Base-by-base conservation (phyloP, 2,797 vertebrate species). In the Valencia hispanica region DNA sequence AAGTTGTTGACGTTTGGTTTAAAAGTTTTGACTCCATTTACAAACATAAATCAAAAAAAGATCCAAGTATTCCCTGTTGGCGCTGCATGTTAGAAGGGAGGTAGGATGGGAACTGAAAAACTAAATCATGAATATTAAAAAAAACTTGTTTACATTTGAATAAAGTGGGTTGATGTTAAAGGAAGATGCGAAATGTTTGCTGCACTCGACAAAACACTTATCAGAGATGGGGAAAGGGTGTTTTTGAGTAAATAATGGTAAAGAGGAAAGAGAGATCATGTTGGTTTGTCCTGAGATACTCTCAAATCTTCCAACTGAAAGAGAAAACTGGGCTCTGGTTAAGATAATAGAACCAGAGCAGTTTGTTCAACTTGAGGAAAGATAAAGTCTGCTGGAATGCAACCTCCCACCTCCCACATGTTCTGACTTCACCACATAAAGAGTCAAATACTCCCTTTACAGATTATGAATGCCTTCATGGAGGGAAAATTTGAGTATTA, bases 81-180 rank as follows among this genome's bases (percentile, higher is more conserved):
- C 27, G 65, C 3, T 68, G 25, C 3, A 15, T 70, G 72, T 4
- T 48, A n/a, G 45, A n/a, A 30, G 51, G 4, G 47, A 51, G 14
- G 34, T 0, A 25, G 32, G 45, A 27, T 47, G 14, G 7, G 48
- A 72, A 32, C 11, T 36, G 27, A 73, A 75, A 83, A 48, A 39
- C 36, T n/a, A 68, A 43, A 71, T 75, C n/a, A 72, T 25, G 69
- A 68, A 61, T 36, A 81, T 47, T 45, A 32, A 45, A 59, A 7
- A 53, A 32, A 72, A 5, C 30, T 84, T 82, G 71, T 83, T 87
- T 74, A 75, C 30, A 32, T 78, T 68, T 12, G n/a, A 47, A 11
- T 41, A 57, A 70, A 68, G 61, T 0, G 18, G n/a, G 2, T 25
- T 71, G 74, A n/a, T 25, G 70, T 70, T 79, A 78, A 51, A 77